Evolutionary conservation across 2,113 vertebrate genomes (phyloP), one percentile per base, ranked within the genome.

Genomic region (Stercorarius parasiticus): DNA sequence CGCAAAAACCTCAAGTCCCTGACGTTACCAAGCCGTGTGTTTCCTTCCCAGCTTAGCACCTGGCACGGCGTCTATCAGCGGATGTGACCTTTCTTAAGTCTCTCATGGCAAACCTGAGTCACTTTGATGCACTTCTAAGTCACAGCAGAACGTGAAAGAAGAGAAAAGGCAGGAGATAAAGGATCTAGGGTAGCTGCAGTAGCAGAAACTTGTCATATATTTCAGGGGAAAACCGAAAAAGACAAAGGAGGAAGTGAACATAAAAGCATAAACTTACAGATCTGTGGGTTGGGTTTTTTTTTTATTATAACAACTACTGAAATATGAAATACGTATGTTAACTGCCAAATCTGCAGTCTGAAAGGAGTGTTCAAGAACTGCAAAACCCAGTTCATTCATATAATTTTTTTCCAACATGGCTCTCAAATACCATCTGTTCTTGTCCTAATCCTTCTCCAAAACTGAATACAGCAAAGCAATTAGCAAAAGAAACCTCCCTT

Each of bases 91-190:
- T 86, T 62, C n/a, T 38, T 0, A 13, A 12, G 26, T 21, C 32
- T 67, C 66, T 80, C 15, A 14, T 8, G 94, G 96, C 64, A 93
- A 96, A 82, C 45, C 55, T 90, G 86, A 95, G 82, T 96, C 89
- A 92, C 45, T 7, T 1, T 5, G 29, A 30, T 64, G 66, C 36
- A 7, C 53, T 52, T 69, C 59, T 11, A 50, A 47, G 67, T 26
- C 50, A 67, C 34, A 30, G 47, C 56, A 93, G 55, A 66, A 72
- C 2, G 22, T 32, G 47, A 56, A 53, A 53, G 26, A 53, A 73
- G 23, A 90, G 36, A 81, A 92, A 72, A 82, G 0, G 27, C 32
- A 76, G 56, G 81, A 86, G 81, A 93, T 85, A 80, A 84, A 83
- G 64, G 90, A 95, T 45, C 77, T 77, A 32, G 19, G 6, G 61